Percentiles rank a stretch among this genome's conserved stretches.
Conservation (phyloP, 2,113 vertebrate species). For the Peucedramus taeniatus region DNA sequence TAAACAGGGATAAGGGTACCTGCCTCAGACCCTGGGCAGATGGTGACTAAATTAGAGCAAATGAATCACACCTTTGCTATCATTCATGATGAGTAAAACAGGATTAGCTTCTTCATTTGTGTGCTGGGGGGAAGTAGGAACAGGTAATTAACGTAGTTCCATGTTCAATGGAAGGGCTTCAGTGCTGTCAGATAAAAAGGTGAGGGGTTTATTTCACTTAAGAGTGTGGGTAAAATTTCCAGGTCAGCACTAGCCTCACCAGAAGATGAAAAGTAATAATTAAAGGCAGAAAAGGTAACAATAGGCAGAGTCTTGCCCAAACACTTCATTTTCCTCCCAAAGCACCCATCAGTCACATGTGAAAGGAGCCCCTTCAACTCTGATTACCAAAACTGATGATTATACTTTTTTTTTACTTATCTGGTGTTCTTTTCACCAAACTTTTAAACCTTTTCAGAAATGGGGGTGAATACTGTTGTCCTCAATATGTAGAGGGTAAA, state of each 20-base stretch:
- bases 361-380: neutral
- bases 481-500: neutral
- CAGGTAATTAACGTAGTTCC: neutral
- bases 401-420: neutral
- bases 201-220: neutral
- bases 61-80: constrained; percentile 28
- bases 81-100: neutral
- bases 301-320: neutral
- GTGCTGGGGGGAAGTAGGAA: neutral
- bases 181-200: neutral
- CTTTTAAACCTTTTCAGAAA: neutral
- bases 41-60: constrained; percentile 38
- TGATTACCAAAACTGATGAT: neutral
- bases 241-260: neutral
- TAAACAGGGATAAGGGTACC: neutral
- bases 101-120: neutral
- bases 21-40: constrained; percentile 27
- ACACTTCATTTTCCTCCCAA: neutral
- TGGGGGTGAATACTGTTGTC: neutral
- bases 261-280: neutral
- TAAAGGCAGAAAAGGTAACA: neutral
- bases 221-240: neutral
- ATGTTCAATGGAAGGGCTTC: neutral
- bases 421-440: neutral
- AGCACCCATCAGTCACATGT: neutral